Conservation (phyloP, 2,888 invertebrate genomes). For the Rhingia rostrata region DNA sequence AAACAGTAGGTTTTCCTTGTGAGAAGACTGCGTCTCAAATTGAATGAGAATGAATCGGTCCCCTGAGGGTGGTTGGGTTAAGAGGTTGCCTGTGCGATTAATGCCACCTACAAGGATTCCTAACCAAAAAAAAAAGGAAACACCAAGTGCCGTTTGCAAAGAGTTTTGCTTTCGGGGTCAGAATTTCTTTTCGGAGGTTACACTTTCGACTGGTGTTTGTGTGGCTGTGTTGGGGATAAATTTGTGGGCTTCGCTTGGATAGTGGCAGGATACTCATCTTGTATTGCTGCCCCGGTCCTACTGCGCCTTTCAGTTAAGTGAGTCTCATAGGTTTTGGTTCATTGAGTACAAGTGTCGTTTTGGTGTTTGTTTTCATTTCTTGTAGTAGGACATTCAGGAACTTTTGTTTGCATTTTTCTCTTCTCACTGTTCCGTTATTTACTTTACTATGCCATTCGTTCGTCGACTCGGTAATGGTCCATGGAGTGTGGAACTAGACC, state of each 20-base stretch:
- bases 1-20: conserved; percentile 34
- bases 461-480: conserved; percentile 56
- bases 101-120: conserved; percentile 58
- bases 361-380: conserved; percentile 59
- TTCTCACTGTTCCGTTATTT: conserved; percentile 1
- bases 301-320: conserved; percentile 53
- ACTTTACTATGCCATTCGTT: conserved; percentile 33
- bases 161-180: conserved; percentile 52
- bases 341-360: conserved; percentile 69
- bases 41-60: conserved; percentile 70
- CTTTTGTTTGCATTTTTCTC: conserved; percentile 43
- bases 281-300: conserved; percentile 29
- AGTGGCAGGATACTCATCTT: conserved; percentile 38
- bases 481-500: conserved; percentile 54
- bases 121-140: neutral
- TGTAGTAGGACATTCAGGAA: conserved; percentile 55
- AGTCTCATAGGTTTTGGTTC: conserved; percentile 70
- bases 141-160: conserved; percentile 31
- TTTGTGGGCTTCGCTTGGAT: conserved; percentile 62
- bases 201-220: conserved; percentile 33
- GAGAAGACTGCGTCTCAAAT: conserved; percentile 53
- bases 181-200: conserved; percentile 65
- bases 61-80: conserved; percentile 61
- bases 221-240: conserved; percentile 16
- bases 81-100: conserved; percentile 68